These are phyloP conservation scores for Gonatopus flavifemur DNA, from an alignment of 1,140 invertebrate species.

Conservation along the genomic window DNA sequence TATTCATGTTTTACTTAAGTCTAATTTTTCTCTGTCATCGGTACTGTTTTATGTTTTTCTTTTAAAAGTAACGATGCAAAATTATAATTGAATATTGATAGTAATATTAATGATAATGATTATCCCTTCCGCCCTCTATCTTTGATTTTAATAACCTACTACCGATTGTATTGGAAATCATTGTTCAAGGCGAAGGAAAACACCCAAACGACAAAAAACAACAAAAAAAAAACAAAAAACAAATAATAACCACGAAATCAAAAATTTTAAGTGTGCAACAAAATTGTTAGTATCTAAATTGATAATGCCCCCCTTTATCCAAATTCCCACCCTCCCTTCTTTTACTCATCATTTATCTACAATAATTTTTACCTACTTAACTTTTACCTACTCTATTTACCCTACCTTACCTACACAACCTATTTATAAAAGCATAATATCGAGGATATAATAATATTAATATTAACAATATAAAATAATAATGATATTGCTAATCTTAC, in stretches of 20 bases:
- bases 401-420: conserved; percentile 46
- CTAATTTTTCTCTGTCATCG: conserved; percentile 37
- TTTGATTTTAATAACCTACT: conserved; percentile 27
- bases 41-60: conserved; percentile 23
- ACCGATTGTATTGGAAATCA: conserved; percentile 22
- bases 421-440: conserved; percentile 61
- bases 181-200: conserved; percentile 13
- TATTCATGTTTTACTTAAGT: conserved; percentile 53
- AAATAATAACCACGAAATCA: conserved; percentile 3
- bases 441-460: conserved; percentile 58
- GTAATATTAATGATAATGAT: conserved; percentile 50
- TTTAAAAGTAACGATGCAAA: no score
- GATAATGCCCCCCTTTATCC: conserved; percentile 18
- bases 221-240: conserved; percentile 5
- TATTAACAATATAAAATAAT: conserved; percentile 60
- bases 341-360: conserved; percentile 30
- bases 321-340: conserved; percentile 16
- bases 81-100: conserved; percentile 27
- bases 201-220: conserved; percentile 10
- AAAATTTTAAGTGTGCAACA: conserved; percentile 11
- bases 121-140: conserved; percentile 30
- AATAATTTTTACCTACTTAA: conserved; percentile 41
- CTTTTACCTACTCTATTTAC: conserved; percentile 31
- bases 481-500: conserved; percentile 59
- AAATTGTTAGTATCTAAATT: conserved; percentile 22